These are phyloP conservation scores for Lucilia sericata DNA, from an alignment of 1,140 invertebrate species.

Conservation along the genomic window DNA sequence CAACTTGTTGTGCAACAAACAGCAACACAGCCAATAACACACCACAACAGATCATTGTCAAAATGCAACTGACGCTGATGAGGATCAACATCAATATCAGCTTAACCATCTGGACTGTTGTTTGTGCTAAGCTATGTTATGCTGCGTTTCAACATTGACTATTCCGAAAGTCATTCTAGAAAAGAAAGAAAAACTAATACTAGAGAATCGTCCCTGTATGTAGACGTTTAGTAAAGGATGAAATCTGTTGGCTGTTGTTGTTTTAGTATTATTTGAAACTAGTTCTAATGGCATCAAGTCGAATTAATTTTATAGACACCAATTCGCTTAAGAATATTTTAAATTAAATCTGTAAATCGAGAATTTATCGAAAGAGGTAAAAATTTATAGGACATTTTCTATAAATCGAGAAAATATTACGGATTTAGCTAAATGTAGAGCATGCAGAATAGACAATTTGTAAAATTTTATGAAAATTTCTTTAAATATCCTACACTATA, in stretches of 20 bases:
- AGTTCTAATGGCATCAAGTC: too few relatives aligned
- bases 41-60: constrained; percentile 40
- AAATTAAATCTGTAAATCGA: too few relatives aligned
- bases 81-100: constrained; percentile 42
- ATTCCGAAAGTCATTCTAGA: constrained; percentile 3
- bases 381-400: too few relatives aligned
- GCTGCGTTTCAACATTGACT: too few relatives aligned
- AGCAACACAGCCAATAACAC: constrained; percentile 34
- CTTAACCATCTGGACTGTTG: constrained; percentile 35
- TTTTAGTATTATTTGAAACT: background rate
- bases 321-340: too few relatives aligned
- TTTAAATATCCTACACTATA: too few relatives aligned
- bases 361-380: too few relatives aligned
- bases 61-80: constrained; percentile 40
- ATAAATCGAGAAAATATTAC: too few relatives aligned
- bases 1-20: constrained; percentile 41
- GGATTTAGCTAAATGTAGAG: too few relatives aligned
- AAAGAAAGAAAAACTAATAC: background rate
- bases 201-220: background rate
- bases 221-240: background rate
- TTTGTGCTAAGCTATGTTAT: background rate
- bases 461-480: too few relatives aligned
- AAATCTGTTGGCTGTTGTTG: background rate
- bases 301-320: too few relatives aligned
- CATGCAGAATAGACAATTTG: too few relatives aligned